Percentiles rank a stretch among this genome's conserved stretches.
Conservation (phyloP, 2,797 vertebrate species). For the Acanthis flammea region DNA sequence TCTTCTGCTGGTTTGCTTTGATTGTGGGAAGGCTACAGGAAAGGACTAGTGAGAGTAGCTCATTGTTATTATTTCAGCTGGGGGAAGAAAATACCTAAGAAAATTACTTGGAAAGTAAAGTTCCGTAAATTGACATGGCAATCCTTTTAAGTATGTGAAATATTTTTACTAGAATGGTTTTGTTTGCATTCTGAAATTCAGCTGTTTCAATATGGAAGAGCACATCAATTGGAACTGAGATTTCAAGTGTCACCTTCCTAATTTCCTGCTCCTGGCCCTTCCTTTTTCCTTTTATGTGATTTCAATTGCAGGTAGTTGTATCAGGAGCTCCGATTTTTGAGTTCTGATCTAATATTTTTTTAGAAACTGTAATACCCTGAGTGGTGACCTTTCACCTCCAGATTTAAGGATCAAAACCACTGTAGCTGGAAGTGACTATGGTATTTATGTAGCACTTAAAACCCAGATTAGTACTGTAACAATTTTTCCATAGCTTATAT, state of each 20-base stretch:
- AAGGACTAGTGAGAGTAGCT: not conserved
- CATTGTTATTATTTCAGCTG: constrained; percentile 65
- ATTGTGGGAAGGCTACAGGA: not conserved
- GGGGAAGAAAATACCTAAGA: not conserved
- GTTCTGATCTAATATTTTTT: not conserved
- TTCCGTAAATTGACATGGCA: not conserved
- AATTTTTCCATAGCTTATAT: not conserved
- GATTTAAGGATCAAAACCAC: not conserved
- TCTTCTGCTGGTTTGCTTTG: constrained; percentile 25
- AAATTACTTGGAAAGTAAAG: not conserved
- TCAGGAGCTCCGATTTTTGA: not conserved
- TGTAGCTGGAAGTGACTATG: not conserved
- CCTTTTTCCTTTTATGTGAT: not conserved
- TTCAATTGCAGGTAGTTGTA: not conserved
- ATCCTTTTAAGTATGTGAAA: constrained; percentile 38
- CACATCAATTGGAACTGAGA: not conserved
- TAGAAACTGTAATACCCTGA: not conserved
- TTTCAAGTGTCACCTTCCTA: not conserved
- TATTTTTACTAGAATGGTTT: constrained; percentile 49
- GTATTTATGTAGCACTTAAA: not conserved
- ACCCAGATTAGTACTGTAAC: not conserved
- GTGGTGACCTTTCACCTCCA: not conserved
- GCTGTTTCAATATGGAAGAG: not conserved
- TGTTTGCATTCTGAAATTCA: constrained; percentile 31
- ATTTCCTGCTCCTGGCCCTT: not conserved